phyloP scores from a whole-genome alignment of 2,113 vertebrate genomes.

The Plectropomus leopardus region DNA sequence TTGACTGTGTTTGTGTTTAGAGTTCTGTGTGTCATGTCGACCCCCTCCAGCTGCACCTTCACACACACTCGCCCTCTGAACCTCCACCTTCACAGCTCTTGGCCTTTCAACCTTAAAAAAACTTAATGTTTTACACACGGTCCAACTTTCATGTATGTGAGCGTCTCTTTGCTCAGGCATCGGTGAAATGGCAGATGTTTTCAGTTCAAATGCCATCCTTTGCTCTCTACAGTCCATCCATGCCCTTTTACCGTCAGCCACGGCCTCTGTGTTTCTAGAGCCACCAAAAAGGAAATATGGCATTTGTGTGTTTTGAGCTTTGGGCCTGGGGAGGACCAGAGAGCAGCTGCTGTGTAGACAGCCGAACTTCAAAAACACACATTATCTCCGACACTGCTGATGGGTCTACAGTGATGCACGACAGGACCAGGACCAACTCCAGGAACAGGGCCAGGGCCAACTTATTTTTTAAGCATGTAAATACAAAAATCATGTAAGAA shows the following conservation, averaged over 20 bases:
- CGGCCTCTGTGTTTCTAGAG: conserved; percentile 2
- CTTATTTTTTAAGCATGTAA: too few species aligned
- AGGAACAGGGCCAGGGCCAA: not conserved
- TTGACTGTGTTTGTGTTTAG: not conserved
- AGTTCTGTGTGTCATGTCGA: conserved; percentile 1
- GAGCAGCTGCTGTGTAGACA: not conserved
- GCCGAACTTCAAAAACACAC: too few species aligned
- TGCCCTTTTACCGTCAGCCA: conserved; percentile 43
- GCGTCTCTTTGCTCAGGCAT: conserved; percentile 24
- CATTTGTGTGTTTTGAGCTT: conserved; percentile 35
- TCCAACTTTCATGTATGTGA: conserved; percentile 35
- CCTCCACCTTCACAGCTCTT: conserved; percentile 25
- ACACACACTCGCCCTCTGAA: not conserved
- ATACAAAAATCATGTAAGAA: too few species aligned
- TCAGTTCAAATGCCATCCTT: conserved; percentile 57
- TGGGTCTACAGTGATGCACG: too few species aligned
- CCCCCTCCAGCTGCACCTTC: conserved; percentile 8
- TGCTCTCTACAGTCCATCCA: conserved; percentile 32
- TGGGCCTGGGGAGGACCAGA: not conserved
- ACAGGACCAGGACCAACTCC: not conserved
- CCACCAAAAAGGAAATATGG: conserved; percentile 28
- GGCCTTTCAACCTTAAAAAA: conserved; percentile 52
- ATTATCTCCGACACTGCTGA: too few species aligned
- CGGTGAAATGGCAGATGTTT: conserved; percentile 42
- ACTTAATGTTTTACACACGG: conserved; percentile 21